Conservation (phyloP, 2,888 invertebrate genomes). For the Scotopteryx bipunctaria region DNA sequence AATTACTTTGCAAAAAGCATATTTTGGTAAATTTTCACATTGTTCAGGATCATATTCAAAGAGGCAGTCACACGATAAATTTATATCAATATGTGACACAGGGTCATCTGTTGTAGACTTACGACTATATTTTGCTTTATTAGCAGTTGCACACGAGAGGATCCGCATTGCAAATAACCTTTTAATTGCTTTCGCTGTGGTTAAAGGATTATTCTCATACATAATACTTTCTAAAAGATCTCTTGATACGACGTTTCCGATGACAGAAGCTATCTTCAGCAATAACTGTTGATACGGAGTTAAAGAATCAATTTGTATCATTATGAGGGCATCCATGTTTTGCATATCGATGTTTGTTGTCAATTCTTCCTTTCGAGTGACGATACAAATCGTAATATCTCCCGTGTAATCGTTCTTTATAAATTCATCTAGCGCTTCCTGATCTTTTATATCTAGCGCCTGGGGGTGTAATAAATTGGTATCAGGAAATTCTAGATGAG, state of each 20-base stretch:
- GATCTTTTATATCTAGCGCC: conserved; percentile 60
- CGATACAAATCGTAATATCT: conserved; percentile 61
- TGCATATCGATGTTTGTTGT: conserved; percentile 65
- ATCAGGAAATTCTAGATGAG: conserved; percentile 69
- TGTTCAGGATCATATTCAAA: conserved; percentile 65
- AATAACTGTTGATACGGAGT: conserved; percentile 84
- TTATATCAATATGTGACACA: conserved; percentile 28
- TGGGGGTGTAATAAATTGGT: conserved; percentile 56
- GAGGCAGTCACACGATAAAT: conserved; percentile 62
- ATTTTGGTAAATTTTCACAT: conserved; percentile 69
- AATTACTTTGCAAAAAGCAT: conserved; percentile 83
- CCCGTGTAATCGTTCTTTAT: conserved; percentile 52
- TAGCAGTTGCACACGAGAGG: conserved; percentile 77
- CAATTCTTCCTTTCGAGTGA: conserved; percentile 63
- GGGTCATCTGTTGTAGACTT: conserved; percentile 38
- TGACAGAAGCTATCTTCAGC: conserved; percentile 83
- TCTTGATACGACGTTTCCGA: conserved; percentile 81
- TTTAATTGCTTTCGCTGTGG: conserved; percentile 79
- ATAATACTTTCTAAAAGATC: conserved; percentile 79
- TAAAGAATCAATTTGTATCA: conserved; percentile 82
- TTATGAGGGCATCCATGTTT: conserved; percentile 74
- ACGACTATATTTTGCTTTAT: conserved; percentile 41
- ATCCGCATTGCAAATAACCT: conserved; percentile 81
- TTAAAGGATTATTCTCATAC: conserved; percentile 75
- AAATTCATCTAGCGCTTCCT: conserved; percentile 54